Percentiles rank a stretch among this genome's conserved stretches.
phyloP scores from a whole-genome alignment of 2,888 invertebrate species.

The Chrysolina haemoptera region DNA sequence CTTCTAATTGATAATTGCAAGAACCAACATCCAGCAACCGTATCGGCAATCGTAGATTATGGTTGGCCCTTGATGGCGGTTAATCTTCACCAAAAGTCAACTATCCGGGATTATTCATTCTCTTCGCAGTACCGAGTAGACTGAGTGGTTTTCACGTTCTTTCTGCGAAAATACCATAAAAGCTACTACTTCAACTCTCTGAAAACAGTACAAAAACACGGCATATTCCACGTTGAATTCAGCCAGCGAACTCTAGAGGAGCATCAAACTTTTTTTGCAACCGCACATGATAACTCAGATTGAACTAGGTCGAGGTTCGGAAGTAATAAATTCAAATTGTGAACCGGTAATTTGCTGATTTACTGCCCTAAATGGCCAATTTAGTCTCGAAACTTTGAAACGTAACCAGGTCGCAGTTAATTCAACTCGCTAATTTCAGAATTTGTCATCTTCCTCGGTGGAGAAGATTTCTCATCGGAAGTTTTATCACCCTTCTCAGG shows the following conservation, averaged over 20 bases:
- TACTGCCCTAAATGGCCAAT: conserved; percentile 62
- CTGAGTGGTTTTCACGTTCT: too few relatives aligned
- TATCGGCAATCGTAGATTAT: too few relatives aligned
- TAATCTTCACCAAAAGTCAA: too few relatives aligned
- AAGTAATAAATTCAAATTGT: conserved; percentile 41
- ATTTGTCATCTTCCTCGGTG: conserved; percentile 62
- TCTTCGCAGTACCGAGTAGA: too few relatives aligned
- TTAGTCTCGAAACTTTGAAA: conserved; percentile 61
- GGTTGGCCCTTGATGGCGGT: too few relatives aligned
- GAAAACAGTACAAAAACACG: conserved; percentile 2
- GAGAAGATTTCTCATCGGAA: conserved; percentile 37
- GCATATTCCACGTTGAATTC: not conserved
- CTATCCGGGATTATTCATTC: too few relatives aligned
- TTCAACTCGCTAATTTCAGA: conserved; percentile 64
- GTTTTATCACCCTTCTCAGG: not conserved
- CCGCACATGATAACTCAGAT: conserved; percentile 29
- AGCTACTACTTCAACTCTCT: not conserved
- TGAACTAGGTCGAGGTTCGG: conserved; percentile 37
- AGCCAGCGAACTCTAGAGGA: not conserved
- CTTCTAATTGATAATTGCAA: too few relatives aligned
- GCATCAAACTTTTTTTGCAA: conserved; percentile 8
- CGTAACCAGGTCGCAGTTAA: conserved; percentile 61
- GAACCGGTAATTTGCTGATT: conserved; percentile 57
- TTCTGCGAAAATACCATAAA: not conserved
- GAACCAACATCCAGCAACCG: too few relatives aligned